These are phyloP conservation scores for Cacatua alba DNA, from an alignment of 2,113 vertebrate genomes.

Conservation along the genomic window DNA sequence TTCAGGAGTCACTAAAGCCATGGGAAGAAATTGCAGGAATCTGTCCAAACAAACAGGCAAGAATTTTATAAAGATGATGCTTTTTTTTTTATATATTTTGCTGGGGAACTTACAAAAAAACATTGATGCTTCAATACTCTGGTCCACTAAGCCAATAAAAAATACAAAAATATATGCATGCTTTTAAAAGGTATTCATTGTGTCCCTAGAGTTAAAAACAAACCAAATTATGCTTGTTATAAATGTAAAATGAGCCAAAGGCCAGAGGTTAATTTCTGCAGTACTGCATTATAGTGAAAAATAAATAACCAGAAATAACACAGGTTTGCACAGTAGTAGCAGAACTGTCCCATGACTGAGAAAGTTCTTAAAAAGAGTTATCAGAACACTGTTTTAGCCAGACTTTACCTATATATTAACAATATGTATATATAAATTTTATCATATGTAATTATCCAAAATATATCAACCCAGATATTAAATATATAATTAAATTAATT, in stretches of 20 bases:
- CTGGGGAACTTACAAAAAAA: background rate
- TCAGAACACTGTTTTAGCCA: background rate
- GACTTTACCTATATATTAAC: background rate
- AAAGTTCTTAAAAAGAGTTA: background rate
- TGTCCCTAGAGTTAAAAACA: background rate
- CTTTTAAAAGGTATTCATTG: background rate
- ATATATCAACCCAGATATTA: background rate
- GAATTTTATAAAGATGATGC: constrained; percentile 17
- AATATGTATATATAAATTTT: background rate
- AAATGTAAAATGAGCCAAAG: background rate
- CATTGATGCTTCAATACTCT: background rate
- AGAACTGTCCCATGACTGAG: background rate
- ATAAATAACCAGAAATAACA: background rate
- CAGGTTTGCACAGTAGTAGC: background rate
- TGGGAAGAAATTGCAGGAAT: constrained; percentile 80
- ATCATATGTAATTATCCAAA: background rate
- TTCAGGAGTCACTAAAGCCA: constrained; percentile 75
- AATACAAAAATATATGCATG: background rate
- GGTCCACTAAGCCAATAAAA: background rate
- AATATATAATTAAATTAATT: background rate
- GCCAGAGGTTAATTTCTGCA: background rate
- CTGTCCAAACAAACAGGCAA: constrained; percentile 76
- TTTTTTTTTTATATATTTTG: background rate
- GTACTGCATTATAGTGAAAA: background rate
- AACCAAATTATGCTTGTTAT: background rate